A percentile compares a stretch with the other conserved stretches of the same genome.
Evolutionary conservation across 1,140 invertebrate genomes (phyloP).

Genomic region (Bicyclus anynana): DNA sequence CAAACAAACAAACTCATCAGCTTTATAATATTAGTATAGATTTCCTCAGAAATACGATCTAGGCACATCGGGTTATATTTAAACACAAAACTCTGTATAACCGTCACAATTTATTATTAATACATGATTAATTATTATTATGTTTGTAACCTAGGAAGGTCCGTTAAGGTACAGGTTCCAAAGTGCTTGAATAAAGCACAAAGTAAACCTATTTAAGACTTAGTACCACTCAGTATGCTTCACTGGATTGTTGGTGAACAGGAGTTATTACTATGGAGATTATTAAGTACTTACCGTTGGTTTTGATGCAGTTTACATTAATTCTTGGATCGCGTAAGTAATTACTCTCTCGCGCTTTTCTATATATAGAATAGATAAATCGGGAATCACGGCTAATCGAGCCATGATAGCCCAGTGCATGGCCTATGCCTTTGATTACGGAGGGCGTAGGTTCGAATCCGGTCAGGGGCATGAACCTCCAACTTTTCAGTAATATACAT

Average conservation of each 20-base stretch:
- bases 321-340: slow-evolving; percentile 7
- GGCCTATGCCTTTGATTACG: too few relatives aligned
- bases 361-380: too few relatives aligned
- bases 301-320: slow-evolving; percentile 4
- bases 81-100: not conserved
- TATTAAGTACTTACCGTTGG: not conserved
- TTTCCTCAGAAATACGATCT: not conserved
- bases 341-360: too few relatives aligned
- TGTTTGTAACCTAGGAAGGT: not conserved
- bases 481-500: too few relatives aligned
- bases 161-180: not conserved
- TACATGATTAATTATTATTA: not conserved
- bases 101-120: not conserved
- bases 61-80: not conserved
- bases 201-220: not conserved
- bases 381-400: too few relatives aligned
- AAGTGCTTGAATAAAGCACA: not conserved
- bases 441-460: too few relatives aligned
- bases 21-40: too few relatives aligned
- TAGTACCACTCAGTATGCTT: not conserved
- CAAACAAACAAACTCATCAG: too few relatives aligned
- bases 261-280: not conserved
- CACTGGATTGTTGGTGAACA: not conserved
- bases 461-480: too few relatives aligned
- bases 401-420: too few relatives aligned